phyloP scores from a whole-genome alignment of 2,888 invertebrate species.

The Lutraria lutraria region DNA sequence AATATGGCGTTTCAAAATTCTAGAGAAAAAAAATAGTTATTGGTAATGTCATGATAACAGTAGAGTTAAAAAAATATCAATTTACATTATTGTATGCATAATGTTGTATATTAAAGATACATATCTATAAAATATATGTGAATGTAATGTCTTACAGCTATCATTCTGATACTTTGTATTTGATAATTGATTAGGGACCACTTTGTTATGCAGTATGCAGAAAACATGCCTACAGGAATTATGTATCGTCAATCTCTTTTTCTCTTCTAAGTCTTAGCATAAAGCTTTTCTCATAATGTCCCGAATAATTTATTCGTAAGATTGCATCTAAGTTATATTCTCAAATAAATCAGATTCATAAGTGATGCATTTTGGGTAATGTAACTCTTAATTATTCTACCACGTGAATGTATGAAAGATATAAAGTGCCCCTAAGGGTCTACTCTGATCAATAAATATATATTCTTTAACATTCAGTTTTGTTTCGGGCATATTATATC shows the following conservation, averaged over 20 bases:
- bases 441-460: neutral
- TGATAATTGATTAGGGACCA: neutral
- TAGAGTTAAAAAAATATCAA: neutral
- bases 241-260: slow-evolving; percentile 24
- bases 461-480: neutral
- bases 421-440: neutral
- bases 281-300: slow-evolving; percentile 4
- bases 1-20: slow-evolving; percentile 12
- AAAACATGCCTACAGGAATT: slow-evolving; percentile 40
- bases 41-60: slow-evolving; percentile 12
- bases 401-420: neutral
- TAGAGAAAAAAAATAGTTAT: neutral
- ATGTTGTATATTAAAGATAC: slow-evolving; percentile 37
- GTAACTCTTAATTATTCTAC: neutral
- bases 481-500: neutral
- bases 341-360: slow-evolving; percentile 16
- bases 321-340: slow-evolving; percentile 34
- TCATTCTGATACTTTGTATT: neutral
- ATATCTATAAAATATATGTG: slow-evolving; percentile 15
- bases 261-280: slow-evolving; percentile 8
- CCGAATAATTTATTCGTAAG: slow-evolving; percentile 32
- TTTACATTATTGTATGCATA: slow-evolving; percentile 41
- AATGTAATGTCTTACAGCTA: slow-evolving; percentile 8
- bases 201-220: slow-evolving; percentile 49
- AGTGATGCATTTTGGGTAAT: slow-evolving; percentile 1